A percentile compares a stretch with the other conserved stretches of the same genome.
phyloP scores from a whole-genome alignment of 2,888 invertebrate genomes.

The Ophion obscuratus region DNA sequence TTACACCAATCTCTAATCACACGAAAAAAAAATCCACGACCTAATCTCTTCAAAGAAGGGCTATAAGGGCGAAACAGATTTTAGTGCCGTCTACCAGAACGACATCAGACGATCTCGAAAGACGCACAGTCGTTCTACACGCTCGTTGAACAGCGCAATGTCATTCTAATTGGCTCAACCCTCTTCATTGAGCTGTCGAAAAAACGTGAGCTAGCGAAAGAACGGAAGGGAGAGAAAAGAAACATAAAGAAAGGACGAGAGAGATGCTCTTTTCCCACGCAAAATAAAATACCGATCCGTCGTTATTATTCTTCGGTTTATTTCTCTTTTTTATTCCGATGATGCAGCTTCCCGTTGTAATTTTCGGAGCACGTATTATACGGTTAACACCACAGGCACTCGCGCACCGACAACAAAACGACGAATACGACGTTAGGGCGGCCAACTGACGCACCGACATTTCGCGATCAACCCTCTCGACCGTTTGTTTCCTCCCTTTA shows the following conservation, averaged over 20 bases:
- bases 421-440: slow-evolving; percentile 45
- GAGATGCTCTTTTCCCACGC: slow-evolving; percentile 4
- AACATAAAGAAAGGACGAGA: not conserved
- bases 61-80: slow-evolving; percentile 17
- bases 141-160: not conserved
- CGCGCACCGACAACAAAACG: slow-evolving; percentile 49
- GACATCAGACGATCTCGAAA: not conserved
- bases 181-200: not conserved
- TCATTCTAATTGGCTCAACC: not conserved
- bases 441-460: slow-evolving; percentile 64
- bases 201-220: not conserved
- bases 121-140: not conserved
- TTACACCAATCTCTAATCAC: not conserved
- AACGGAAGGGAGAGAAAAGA: not conserved
- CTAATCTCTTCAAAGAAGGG: not conserved
- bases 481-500: not conserved
- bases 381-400: slow-evolving; percentile 52
- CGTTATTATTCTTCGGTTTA: slow-evolving; percentile 62
- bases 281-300: slow-evolving; percentile 55
- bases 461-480: slow-evolving; percentile 56
- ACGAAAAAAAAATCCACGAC: too few relatives aligned
- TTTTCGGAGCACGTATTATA: slow-evolving; percentile 48
- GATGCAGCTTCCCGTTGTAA: slow-evolving; percentile 48
- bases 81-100: slow-evolving; percentile 34
- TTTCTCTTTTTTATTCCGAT: slow-evolving; percentile 54